phyloP scores from a whole-genome alignment of 2,113 vertebrate genomes.

The Microcebus griseorufus region DNA sequence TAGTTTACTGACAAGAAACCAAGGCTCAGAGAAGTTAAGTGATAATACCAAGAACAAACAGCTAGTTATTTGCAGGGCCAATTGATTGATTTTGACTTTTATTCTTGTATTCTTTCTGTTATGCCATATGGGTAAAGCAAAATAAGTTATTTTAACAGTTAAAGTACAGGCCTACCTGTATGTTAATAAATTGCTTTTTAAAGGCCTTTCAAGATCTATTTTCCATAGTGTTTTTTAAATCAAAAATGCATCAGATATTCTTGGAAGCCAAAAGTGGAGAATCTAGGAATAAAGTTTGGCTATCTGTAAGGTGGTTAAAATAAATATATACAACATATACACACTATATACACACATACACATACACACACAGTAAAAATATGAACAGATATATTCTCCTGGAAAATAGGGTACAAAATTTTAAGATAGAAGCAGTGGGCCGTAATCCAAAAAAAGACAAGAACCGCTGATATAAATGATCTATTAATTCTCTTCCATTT shows the following conservation, averaged over 20 bases:
- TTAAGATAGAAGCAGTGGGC: background rate
- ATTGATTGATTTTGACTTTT: slow-evolving; percentile 16
- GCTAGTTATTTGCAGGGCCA: background rate
- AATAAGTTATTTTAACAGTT: background rate
- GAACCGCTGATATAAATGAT: background rate
- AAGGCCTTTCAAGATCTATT: background rate
- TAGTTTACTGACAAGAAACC: background rate
- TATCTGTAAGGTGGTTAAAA: background rate
- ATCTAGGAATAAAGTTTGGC: background rate
- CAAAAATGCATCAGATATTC: background rate
- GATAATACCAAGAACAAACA: background rate
- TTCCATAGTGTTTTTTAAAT: slow-evolving; percentile 5
- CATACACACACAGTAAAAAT: background rate
- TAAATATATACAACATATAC: background rate
- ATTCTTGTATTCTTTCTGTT: slow-evolving; percentile 4
- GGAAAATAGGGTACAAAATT: background rate
- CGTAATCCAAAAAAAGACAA: background rate
- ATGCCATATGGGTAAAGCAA: background rate
- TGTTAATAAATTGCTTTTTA: slow-evolving; percentile 18
- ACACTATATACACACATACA: background rate
- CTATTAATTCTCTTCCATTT: background rate
- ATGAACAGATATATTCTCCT: background rate
- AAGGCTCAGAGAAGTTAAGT: background rate
- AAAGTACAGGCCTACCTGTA: background rate
- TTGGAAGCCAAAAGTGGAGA: background rate